Percentiles rank a stretch among this genome's conserved stretches.
Conservation (phyloP, 2,113 vertebrate species). For the Nicator chloris region DNA sequence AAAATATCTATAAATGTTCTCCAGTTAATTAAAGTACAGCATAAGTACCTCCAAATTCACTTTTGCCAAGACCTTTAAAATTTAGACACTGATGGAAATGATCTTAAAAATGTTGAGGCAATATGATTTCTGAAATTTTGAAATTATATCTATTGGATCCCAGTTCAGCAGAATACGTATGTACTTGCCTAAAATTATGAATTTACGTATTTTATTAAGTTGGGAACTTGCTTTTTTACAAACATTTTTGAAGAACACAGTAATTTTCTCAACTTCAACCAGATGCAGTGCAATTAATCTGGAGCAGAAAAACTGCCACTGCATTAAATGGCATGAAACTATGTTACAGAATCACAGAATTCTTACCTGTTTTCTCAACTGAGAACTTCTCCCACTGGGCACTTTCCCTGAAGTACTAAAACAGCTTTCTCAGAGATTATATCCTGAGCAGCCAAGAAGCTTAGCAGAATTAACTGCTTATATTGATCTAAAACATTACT, state of each 20-base stretch:
- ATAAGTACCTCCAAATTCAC: neutral
- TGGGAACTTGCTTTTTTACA: neutral
- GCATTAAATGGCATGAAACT: neutral
- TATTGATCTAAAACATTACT: slow-evolving; percentile 23
- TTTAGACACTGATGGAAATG: neutral
- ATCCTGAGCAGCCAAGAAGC: neutral
- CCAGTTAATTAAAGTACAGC: neutral
- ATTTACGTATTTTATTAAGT: neutral
- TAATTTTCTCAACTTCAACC: neutral
- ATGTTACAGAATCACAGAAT: neutral
- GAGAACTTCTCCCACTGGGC: neutral
- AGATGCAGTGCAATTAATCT: neutral
- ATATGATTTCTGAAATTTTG: neutral
- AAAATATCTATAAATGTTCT: too few relatives aligned
- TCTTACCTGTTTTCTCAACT: neutral
- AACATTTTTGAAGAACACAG: neutral
- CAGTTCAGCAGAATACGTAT: neutral
- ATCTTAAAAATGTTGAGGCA: neutral
- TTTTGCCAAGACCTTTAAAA: neutral
- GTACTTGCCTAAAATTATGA: neutral
- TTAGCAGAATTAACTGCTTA: neutral
- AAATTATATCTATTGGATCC: neutral
- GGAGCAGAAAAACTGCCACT: neutral
- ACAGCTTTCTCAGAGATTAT: slow-evolving; percentile 10
- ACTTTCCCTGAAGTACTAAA: neutral